Conservation (phyloP, 2,113 vertebrate species). For the Poeciliopsis retropinna region DNA sequence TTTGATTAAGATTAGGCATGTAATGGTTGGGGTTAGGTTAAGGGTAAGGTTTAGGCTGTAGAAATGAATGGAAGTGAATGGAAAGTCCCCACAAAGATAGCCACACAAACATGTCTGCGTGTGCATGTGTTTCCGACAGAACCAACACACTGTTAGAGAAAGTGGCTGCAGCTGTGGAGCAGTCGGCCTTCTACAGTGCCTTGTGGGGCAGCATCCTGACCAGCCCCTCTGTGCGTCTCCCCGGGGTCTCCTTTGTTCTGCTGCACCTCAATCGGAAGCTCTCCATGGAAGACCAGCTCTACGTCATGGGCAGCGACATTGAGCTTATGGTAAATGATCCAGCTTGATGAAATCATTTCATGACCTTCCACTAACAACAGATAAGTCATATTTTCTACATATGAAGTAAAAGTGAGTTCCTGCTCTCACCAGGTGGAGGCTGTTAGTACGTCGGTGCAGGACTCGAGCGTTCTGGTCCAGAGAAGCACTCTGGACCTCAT, state of each 20-base stretch:
- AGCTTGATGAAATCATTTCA: not conserved
- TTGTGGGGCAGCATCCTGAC: slow-evolving; percentile 99
- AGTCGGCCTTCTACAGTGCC: slow-evolving; percentile 95
- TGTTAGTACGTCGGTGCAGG: slow-evolving; percentile 96
- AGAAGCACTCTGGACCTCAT: slow-evolving; percentile 97
- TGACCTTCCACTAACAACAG: not conserved
- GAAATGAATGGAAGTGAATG: no score
- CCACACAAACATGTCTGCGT: no score
- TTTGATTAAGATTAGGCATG: no score
- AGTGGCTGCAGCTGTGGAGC: slow-evolving; percentile 94
- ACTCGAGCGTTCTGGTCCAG: slow-evolving; percentile 97
- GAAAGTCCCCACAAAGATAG: no score
- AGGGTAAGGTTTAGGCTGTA: no score
- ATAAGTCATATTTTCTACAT: not conserved
- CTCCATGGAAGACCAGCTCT: slow-evolving; percentile 99
- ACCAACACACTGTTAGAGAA: slow-evolving; percentile 96
- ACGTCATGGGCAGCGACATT: slow-evolving; percentile 97
- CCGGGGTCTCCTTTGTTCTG: slow-evolving; percentile 95
- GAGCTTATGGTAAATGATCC: slow-evolving; percentile 89
- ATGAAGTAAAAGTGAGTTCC: not conserved
- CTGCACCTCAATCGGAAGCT: slow-evolving; percentile 97
- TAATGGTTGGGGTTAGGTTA: no score
- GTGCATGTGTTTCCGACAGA: slow-evolving; percentile 68
- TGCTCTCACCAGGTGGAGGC: slow-evolving; percentile 90
- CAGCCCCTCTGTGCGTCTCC: slow-evolving; percentile 93